Conservation (phyloP, 2,113 vertebrate species). For the Nettapus auritus region DNA sequence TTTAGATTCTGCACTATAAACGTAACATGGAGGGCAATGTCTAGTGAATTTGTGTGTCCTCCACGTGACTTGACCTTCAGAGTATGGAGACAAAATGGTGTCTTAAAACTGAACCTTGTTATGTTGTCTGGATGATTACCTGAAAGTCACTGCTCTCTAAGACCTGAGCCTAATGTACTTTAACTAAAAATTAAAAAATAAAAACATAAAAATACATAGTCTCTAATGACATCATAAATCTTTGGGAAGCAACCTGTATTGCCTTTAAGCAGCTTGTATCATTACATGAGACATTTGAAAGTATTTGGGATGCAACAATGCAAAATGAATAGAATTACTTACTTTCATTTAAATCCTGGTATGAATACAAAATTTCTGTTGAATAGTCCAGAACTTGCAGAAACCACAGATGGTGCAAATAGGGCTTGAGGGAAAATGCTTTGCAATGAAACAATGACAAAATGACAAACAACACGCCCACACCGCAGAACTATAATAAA, state of each 20-base stretch:
- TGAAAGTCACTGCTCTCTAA: not conserved
- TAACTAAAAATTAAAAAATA: not conserved
- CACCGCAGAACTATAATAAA: not conserved
- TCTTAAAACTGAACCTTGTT: not conserved
- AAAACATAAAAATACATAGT: not conserved
- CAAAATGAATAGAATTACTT: not conserved
- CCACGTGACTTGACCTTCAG: accelerated
- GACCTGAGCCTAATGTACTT: not conserved
- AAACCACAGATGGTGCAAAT: not conserved
- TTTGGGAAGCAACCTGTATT: not conserved
- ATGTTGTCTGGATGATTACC: not conserved
- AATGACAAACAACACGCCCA: not conserved
- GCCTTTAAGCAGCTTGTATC: not conserved
- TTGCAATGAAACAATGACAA: not conserved
- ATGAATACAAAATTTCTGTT: not conserved
- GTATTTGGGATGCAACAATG: not conserved
- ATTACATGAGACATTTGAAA: not conserved
- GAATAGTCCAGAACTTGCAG: not conserved
- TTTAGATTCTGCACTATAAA: not conserved
- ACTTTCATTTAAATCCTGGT: not conserved
- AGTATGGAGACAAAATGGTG: not conserved
- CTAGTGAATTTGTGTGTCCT: not conserved
- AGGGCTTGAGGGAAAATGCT: not conserved
- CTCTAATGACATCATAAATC: not conserved
- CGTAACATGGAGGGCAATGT: not conserved